phyloP scores from a whole-genome alignment of 1,140 invertebrate genomes.

The Brachionus koreanus region DNA sequence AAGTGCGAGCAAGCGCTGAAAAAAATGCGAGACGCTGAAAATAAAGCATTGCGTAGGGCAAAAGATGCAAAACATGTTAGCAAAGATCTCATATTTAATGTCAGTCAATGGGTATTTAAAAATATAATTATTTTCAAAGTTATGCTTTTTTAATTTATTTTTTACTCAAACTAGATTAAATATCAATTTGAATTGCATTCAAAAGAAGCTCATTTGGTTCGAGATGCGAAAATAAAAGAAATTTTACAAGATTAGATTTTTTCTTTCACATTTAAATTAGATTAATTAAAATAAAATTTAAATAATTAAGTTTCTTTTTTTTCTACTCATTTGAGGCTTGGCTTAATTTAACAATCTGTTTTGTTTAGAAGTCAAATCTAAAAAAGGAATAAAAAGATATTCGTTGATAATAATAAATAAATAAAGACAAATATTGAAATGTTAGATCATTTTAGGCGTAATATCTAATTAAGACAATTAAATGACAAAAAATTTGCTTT shows the following conservation, averaged over 20 bases:
- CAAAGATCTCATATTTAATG: constrained; percentile 67
- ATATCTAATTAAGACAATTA: background rate
- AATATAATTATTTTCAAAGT: background rate
- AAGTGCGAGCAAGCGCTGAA: constrained; percentile 75
- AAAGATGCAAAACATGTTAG: constrained; percentile 64
- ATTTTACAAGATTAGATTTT: constrained; percentile 30
- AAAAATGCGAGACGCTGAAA: constrained; percentile 72
- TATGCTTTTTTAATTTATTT: background rate
- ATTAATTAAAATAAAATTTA: background rate
- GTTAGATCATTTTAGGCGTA: background rate
- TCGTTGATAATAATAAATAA: no score
- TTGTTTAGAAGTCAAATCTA: no score
- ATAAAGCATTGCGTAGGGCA: constrained; percentile 67
- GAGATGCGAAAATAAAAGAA: constrained; percentile 39
- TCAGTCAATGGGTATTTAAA: constrained; percentile 60
- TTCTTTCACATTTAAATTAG: background rate
- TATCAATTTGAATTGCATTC: constrained; percentile 35
- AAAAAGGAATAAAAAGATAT: no score
- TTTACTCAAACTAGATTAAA: constrained; percentile 3
- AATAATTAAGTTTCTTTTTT: background rate
- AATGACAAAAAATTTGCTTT: background rate
- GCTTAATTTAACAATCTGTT: no score
- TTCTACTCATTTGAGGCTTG: background rate
- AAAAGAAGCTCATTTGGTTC: constrained; percentile 11
- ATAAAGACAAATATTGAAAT: background rate